phyloP scores from a whole-genome alignment of 2,113 vertebrate genomes.

The Larimichthys polyactis region DNA sequence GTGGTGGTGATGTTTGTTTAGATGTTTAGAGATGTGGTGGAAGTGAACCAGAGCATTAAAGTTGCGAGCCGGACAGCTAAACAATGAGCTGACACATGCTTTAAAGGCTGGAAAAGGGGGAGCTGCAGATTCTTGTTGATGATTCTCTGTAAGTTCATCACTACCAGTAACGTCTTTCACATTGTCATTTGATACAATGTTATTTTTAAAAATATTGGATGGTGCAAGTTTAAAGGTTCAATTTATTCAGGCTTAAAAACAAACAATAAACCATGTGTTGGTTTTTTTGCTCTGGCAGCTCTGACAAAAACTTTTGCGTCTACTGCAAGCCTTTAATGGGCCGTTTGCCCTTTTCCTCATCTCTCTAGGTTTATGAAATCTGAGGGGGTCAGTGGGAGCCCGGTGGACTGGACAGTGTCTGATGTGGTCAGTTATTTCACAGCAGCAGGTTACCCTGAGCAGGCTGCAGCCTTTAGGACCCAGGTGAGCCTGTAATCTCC shows the following conservation, averaged over 20 bases:
- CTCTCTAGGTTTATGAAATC: slow-evolving; percentile 83
- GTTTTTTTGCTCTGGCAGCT: background rate
- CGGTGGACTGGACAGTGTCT: slow-evolving; percentile 88
- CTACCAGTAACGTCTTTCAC: background rate
- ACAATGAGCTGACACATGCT: background rate
- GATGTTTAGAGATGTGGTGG: background rate
- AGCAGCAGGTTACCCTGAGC: slow-evolving; percentile 88
- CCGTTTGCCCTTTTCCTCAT: background rate
- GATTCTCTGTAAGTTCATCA: background rate
- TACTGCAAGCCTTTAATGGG: background rate
- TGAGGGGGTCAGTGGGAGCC: slow-evolving; percentile 80
- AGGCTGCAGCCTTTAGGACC: slow-evolving; percentile 89
- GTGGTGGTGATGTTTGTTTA: no score
- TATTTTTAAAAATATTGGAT: background rate
- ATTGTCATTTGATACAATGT: background rate
- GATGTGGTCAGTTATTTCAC: slow-evolving; percentile 92
- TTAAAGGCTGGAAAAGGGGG: background rate
- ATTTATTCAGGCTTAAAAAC: background rate
- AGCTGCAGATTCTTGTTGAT: background rate
- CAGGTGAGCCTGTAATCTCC: slow-evolving; percentile 81
- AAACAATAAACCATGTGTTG: background rate
- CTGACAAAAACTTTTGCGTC: background rate
- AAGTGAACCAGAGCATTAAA: background rate
- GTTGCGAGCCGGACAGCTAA: background rate
- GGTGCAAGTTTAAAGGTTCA: background rate